These are phyloP conservation scores for Nipponia nippon DNA, from an alignment of 2,113 vertebrate genomes.

Conservation along the genomic window DNA sequence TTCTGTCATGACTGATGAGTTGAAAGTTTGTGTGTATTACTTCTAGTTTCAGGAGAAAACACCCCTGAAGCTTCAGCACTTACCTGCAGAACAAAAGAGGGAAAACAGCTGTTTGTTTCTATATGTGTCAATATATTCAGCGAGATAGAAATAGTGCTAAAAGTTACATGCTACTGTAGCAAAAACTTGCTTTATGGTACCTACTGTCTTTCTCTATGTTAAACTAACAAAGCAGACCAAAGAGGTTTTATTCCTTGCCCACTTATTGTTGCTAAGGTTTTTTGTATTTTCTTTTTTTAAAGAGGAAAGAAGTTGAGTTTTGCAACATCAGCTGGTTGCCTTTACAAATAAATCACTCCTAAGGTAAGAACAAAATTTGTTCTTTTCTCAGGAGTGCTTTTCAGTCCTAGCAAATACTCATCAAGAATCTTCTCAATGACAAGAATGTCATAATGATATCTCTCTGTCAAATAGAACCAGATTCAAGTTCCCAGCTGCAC, in stretches of 20 bases:
- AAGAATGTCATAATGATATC: constrained; percentile 67
- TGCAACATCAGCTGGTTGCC: constrained; percentile 61
- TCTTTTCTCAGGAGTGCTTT: constrained; percentile 72
- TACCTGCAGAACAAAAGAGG: neutral
- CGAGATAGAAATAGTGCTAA: neutral
- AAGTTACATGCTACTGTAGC: neutral
- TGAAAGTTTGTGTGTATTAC: neutral
- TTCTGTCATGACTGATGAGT: neutral
- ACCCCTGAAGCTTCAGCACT: neutral
- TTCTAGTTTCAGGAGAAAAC: neutral
- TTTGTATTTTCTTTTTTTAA: neutral
- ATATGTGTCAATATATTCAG: neutral
- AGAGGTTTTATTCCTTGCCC: neutral
- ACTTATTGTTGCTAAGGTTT: neutral
- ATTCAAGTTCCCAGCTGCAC: constrained; percentile 38
- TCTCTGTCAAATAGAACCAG: constrained; percentile 39
- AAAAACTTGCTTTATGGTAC: neutral
- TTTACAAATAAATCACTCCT: constrained; percentile 78
- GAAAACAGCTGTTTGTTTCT: neutral
- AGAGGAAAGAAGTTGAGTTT: neutral
- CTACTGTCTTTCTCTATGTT: neutral
- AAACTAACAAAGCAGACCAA: neutral
- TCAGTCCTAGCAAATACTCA: constrained; percentile 73
- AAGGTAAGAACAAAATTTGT: constrained; percentile 75
- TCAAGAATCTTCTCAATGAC: constrained; percentile 67